These are phyloP conservation scores for Cylindroiulus punctatus DNA, from an alignment of 2,888 invertebrate genomes.

Conservation along the genomic window DNA sequence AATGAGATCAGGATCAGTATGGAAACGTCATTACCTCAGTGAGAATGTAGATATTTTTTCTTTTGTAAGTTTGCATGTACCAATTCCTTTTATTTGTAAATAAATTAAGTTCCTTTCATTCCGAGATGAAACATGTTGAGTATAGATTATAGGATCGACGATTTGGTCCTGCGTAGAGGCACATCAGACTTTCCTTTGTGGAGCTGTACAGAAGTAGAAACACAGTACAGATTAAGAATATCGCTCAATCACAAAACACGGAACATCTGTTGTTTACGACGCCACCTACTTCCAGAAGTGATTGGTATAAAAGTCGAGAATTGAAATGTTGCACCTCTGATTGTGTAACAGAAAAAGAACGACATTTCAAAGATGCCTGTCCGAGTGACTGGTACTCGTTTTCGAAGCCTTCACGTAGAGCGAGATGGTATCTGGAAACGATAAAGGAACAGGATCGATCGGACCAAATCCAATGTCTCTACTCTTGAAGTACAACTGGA, in stretches of 20 bases:
- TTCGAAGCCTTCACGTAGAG: neutral
- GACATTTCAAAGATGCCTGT: neutral
- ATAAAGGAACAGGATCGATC: neutral
- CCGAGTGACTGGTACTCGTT: neutral
- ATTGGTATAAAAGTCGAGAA: neutral
- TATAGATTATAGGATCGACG: neutral
- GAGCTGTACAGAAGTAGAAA: neutral
- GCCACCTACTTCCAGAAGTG: neutral
- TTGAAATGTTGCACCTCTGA: neutral
- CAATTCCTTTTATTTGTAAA: neutral
- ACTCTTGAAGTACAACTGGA: neutral
- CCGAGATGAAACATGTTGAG: neutral
- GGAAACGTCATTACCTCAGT: conserved; percentile 15
- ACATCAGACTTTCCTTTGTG: neutral
- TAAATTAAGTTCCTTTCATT: conserved; percentile 7
- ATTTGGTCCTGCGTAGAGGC: conserved; percentile 6
- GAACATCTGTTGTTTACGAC: neutral
- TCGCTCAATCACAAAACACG: neutral
- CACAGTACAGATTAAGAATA: neutral
- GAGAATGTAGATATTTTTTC: conserved; percentile 41
- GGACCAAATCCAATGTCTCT: neutral
- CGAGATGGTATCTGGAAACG: neutral
- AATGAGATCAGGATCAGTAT: neutral
- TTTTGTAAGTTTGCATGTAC: conserved; percentile 39
- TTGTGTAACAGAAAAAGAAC: neutral